A percentile compares a stretch with the other conserved stretches of the same genome.
These are phyloP conservation scores for Drosophila subquinaria DNA, from an alignment of 2,888 invertebrate genomes.

Conservation along the genomic window DNA sequence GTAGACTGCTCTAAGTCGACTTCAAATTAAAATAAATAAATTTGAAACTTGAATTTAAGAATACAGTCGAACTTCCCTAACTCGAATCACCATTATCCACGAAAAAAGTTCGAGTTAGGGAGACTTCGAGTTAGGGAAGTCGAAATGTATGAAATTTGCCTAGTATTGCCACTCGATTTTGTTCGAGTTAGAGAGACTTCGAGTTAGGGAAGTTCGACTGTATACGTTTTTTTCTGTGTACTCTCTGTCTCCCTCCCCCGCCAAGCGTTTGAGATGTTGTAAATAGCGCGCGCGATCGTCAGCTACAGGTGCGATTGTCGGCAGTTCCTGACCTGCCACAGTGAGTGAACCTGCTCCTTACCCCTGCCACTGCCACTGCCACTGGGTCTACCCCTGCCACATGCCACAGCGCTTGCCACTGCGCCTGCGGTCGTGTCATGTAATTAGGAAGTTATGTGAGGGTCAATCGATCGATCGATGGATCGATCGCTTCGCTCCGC, in stretches of 20 bases:
- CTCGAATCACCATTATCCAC: no score
- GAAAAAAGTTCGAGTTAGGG: no score
- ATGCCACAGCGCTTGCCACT: constrained; percentile 8
- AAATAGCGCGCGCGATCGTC: constrained; percentile 50
- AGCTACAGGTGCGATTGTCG: constrained; percentile 61
- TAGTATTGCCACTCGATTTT: no score
- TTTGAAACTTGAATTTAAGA: no score
- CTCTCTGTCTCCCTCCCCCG: constrained; percentile 13
- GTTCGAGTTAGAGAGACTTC: no score
- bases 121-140: no score
- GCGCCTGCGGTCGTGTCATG: constrained; percentile 76
- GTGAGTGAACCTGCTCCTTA: constrained; percentile 1
- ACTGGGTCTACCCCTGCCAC: background rate
- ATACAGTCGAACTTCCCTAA: no score
- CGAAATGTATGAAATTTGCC: no score
- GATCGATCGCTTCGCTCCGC: constrained; percentile 39
- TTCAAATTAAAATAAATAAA: no score
- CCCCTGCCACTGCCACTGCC: constrained; percentile 9
- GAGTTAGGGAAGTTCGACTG: no score
- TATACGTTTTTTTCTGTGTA: background rate
- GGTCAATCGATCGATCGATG: constrained; percentile 54
- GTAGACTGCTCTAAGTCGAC: no score
- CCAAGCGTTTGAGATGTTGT: constrained; percentile 17
- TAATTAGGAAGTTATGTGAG: constrained; percentile 73
- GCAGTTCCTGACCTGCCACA: constrained; percentile 44